Base-by-base conservation (phyloP, 2,888 invertebrate genomes). In the Apoda limacodes region DNA sequence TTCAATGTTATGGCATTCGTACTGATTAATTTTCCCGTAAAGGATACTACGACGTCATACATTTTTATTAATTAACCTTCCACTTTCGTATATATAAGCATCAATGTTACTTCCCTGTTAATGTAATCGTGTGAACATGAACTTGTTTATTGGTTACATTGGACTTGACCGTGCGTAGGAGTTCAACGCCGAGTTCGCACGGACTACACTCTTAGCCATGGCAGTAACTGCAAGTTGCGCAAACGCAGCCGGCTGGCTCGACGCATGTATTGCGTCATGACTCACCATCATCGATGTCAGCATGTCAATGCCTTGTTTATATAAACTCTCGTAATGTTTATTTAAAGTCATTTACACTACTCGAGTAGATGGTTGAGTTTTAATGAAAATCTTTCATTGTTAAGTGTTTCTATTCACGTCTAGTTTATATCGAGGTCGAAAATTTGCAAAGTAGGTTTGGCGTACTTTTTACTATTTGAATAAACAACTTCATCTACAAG, bases 111-210 rank as follows among this genome's bases (percentile, higher is more conserved):
- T n/a, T n/a, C n/a, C n/a, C n/a, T n/a, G n/a, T n/a, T n/a, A n/a
- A n/a, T n/a, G n/a, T n/a, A n/a, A n/a, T n/a, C n/a, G n/a, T n/a
- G n/a, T n/a, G n/a, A n/a, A n/a, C n/a, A n/a, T n/a, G n/a, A n/a
- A n/a, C n/a, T n/a, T n/a, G n/a, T n/a, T n/a, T n/a, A 22, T 33
- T 34, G 35, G 30, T 45, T 48, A 49, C 55, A 52, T 56, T 64
- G 62, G 54, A 60, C 69, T 71, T 72, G 69, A 74, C 70, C 67
- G 62, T 54, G 36, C 34, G 39, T 41, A 31, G 40, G 50, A 59
- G 70, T 72, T 72, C 71, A 74, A 71, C 71, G 67, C 65, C 62
- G 60, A 57, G 51, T 50, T 51, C 46, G 48, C 47, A 49, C 46
- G 5, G 17, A 5, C 5, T 17, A 6, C 17, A 7, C 7, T 7